phyloP scores from a whole-genome alignment of 2,888 invertebrate species.

The Aproaerema taeniolella region DNA sequence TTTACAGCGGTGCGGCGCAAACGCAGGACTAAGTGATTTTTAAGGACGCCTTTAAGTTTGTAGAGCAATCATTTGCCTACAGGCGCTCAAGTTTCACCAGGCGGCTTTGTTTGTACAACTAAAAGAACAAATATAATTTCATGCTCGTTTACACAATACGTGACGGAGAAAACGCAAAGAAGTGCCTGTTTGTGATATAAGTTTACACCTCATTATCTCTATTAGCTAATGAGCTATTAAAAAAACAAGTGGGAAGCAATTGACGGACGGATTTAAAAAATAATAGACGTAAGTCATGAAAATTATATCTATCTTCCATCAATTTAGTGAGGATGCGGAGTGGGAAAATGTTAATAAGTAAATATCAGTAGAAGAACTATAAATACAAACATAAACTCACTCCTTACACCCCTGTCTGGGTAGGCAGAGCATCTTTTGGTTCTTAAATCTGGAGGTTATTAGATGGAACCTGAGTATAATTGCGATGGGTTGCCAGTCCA shows the following conservation, averaged over 20 bases:
- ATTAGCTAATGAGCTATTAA: slow-evolving; percentile 37
- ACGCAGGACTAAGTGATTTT: slow-evolving; percentile 10
- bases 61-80: slow-evolving; percentile 12
- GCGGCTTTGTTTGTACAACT: slow-evolving; percentile 37
- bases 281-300: no score
- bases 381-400: neutral
- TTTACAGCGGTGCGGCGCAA: neutral
- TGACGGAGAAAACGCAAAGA: slow-evolving; percentile 37
- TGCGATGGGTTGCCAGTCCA: no score
- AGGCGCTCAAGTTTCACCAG: slow-evolving; percentile 15
- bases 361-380: no score
- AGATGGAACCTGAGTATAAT: no score
- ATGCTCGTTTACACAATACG: slow-evolving; percentile 34
- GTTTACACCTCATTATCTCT: slow-evolving; percentile 44
- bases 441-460: no score
- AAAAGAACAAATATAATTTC: slow-evolving; percentile 46
- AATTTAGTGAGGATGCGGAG: no score
- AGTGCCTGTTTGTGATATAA: slow-evolving; percentile 40
- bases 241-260: slow-evolving; percentile 34
- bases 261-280: slow-evolving; percentile 11
- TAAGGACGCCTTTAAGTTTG: slow-evolving; percentile 13
- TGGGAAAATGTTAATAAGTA: no score
- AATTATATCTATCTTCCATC: no score
- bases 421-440: no score
- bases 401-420: no score